Evolutionary conservation across 2,888 invertebrate species (phyloP), one percentile per base, ranked within the genome.

Genomic region (Drosophila monieri): DNA sequence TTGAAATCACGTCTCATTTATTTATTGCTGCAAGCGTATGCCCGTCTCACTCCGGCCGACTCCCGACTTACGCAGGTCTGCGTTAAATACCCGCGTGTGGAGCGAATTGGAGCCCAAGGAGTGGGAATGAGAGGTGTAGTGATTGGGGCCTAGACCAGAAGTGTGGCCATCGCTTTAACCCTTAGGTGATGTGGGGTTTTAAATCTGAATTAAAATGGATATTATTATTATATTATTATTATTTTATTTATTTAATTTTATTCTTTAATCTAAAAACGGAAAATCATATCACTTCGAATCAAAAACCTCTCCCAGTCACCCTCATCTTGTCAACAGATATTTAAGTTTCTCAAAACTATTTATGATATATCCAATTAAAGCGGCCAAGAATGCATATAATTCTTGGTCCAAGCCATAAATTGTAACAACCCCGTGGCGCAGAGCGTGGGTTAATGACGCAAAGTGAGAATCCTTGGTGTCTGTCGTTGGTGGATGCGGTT

Each of bases 1-100:
- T 91, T 91, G 88, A 91, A 91, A 90, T 90, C 91, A 91, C 91
- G 91, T 91, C 90, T 90, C 91, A 91, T 91, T 91, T 91, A 91
- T 91, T 91, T 91, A 91, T 91, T 91, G 90, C 90, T 87, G 78
- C 81, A 76, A 84, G 80, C 83, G 80, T 75, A 61, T 53, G 54
- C 54, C 39, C 55, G 53, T 43, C 53, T 47, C 43, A 15, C 46
- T n/a, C 15, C 47, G 35, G n/a, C 65, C 52, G 65, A 49, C 64
- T 73, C 59, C 66, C 65, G 73, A 51, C 59, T 81, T 79, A 79
- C 69, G 83, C 79, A 67, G 21, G 60, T 68, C 72, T 81, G 78
- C 76, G 85, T 85, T 83, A 85, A 85, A 78, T 85, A 85, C 85
- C 79, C 62, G 32, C 60, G 57, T 46, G 51, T 58, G 53, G 30